Conservation (phyloP, 2,113 vertebrate genomes). For the Sander vitreus region DNA sequence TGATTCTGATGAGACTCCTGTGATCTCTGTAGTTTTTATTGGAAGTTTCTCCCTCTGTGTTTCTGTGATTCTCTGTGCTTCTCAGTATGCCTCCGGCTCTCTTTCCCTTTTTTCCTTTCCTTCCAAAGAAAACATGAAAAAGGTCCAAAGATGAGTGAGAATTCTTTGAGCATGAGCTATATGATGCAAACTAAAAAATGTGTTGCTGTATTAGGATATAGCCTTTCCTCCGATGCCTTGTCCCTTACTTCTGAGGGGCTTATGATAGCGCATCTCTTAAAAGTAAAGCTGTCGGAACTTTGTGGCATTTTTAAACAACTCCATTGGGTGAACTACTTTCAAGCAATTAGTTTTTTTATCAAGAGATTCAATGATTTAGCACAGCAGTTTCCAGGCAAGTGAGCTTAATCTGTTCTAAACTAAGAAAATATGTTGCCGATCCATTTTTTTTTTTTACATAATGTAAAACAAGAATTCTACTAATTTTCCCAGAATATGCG, state of each 20-base stretch:
- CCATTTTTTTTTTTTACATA: too few relatives aligned
- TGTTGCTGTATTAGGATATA: neutral
- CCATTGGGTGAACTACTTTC: neutral
- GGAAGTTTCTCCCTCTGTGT: constrained; percentile 47
- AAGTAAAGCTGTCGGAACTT: constrained; percentile 19
- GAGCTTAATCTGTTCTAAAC: neutral
- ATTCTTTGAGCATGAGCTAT: constrained; percentile 42
- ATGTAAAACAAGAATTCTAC: neutral
- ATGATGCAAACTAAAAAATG: constrained; percentile 51
- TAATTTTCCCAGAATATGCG: too few relatives aligned
- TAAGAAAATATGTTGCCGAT: neutral
- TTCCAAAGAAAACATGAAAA: constrained; percentile 45
- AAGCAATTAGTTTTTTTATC: neutral
- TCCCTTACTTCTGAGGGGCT: constrained; percentile 40
- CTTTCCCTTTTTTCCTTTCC: constrained; percentile 18
- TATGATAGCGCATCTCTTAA: constrained; percentile 4
- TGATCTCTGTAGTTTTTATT: constrained; percentile 63
- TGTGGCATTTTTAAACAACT: neutral
- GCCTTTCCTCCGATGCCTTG: constrained; percentile 34
- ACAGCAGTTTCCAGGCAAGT: neutral
- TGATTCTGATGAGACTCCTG: constrained; percentile 54
- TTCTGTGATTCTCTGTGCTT: constrained; percentile 12
- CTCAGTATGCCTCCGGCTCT: constrained; percentile 48
- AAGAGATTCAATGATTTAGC: neutral
- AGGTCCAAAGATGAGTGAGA: constrained; percentile 29